These are phyloP conservation scores for Aspidoscelis tigris DNA, from an alignment of 2,113 vertebrate genomes.

Conservation along the genomic window DNA sequence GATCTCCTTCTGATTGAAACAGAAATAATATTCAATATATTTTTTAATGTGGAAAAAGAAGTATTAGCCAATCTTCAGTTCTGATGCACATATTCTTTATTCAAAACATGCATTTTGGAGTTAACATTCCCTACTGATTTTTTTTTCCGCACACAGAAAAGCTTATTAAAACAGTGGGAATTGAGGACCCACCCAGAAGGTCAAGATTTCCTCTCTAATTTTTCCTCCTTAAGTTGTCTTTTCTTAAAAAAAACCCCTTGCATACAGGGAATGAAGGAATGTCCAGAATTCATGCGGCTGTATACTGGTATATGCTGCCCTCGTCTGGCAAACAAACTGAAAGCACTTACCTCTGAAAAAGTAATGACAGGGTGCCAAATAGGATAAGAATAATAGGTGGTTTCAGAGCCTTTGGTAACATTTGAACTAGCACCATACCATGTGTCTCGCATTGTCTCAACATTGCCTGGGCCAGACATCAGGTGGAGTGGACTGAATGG, in stretches of 20 bases:
- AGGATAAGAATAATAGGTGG: no score
- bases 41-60: neutral
- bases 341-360: rapidly evolving
- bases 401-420: no score
- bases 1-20: neutral
- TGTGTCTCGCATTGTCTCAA: no score
- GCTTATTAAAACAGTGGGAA: neutral
- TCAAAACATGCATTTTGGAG: neutral
- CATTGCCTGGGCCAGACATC: no score
- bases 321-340: conserved; percentile 61
- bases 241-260: no score
- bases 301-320: conserved; percentile 68
- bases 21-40: neutral
- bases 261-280: no score
- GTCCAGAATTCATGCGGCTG: conserved; percentile 14
- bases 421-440: no score
- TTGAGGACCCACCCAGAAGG: neutral
- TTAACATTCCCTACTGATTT: neutral
- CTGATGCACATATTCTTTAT: neutral
- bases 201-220: neutral
- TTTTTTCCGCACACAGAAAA: neutral
- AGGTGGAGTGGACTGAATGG: no score
- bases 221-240: neutral
- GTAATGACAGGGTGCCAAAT: no score
- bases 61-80: neutral